A percentile compares a stretch with the other conserved stretches of the same genome.
phyloP scores from a whole-genome alignment of 2,113 vertebrate genomes.

The Diadophis punctatus region DNA sequence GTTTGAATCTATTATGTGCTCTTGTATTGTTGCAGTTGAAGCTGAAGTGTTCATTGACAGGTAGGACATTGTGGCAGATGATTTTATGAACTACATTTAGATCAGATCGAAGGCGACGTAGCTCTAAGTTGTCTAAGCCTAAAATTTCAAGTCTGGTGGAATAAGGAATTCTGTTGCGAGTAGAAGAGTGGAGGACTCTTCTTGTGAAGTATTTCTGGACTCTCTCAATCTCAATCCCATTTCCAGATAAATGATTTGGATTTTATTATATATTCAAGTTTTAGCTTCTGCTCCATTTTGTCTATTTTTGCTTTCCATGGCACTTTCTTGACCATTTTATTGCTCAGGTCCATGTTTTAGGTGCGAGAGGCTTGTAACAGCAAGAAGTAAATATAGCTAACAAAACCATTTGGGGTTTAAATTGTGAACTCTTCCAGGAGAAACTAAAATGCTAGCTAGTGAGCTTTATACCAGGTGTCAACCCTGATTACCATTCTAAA shows the following conservation, averaged over 20 bases:
- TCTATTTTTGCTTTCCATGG: slow-evolving; percentile 17
- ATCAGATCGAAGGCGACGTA: no score
- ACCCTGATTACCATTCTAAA: not conserved
- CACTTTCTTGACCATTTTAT: slow-evolving; percentile 37
- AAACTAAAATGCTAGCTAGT: slow-evolving; percentile 31
- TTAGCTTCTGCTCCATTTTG: not conserved
- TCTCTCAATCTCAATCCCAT: no score
- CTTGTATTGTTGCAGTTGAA: no score
- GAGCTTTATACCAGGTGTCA: not conserved
- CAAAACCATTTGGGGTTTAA: slow-evolving; percentile 58
- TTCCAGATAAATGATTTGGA: slow-evolving; percentile 44
- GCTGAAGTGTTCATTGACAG: no score
- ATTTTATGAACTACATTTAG: no score
- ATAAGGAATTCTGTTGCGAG: no score
- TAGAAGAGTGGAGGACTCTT: no score
- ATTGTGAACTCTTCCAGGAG: slow-evolving; percentile 46
- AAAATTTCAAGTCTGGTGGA: no score
- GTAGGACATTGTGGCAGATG: no score
- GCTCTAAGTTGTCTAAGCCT: no score
- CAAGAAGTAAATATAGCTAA: slow-evolving; percentile 34
- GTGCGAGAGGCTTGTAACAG: slow-evolving; percentile 51
- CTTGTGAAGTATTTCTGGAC: no score
- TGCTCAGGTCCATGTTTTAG: slow-evolving; percentile 37
- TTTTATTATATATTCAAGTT: not conserved
- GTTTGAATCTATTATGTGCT: no score